Conservation (phyloP, 2,888 invertebrate genomes). For the Drosophila longiperda region DNA sequence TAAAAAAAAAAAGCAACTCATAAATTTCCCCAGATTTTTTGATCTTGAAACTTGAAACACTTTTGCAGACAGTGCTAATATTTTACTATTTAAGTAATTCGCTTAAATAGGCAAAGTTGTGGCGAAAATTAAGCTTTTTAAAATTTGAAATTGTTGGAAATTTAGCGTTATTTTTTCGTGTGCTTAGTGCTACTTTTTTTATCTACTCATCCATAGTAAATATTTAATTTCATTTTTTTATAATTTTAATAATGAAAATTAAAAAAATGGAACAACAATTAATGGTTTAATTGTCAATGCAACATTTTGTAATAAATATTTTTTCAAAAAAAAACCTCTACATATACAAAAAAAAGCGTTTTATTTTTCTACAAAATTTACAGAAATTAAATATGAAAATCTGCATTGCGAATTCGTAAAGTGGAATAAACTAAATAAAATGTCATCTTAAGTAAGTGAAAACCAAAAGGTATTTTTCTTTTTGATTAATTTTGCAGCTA, state of each 20-base stretch:
- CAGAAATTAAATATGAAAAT: background rate
- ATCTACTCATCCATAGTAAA: conserved; percentile 64
- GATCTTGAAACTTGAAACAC: conserved; percentile 2
- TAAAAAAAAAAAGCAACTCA: background rate
- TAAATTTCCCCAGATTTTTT: background rate
- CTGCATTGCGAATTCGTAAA: background rate
- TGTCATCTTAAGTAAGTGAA: background rate
- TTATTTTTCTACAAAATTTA: background rate
- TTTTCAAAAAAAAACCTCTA: conserved; percentile 45
- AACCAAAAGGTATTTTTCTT: background rate
- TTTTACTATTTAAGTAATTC: conserved; percentile 66
- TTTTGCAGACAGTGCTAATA: conserved; percentile 37
- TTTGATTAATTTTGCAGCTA: background rate
- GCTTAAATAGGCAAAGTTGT: conserved; percentile 68
- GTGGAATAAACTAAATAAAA: background rate
- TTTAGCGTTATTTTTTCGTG: conserved; percentile 25
- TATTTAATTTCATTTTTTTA: conserved; percentile 53
- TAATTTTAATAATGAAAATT: conserved; percentile 60
- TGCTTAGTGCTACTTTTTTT: conserved; percentile 40
- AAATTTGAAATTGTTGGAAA: conserved; percentile 19
- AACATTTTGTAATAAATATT: conserved; percentile 78
- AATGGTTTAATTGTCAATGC: conserved; percentile 73
- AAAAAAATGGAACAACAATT: conserved; percentile 59
- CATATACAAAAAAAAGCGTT: conserved; percentile 8
- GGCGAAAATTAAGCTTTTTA: conserved; percentile 26